Base-by-base conservation (phyloP, 1,140 invertebrate species). In the Hycleus cichorii region DNA sequence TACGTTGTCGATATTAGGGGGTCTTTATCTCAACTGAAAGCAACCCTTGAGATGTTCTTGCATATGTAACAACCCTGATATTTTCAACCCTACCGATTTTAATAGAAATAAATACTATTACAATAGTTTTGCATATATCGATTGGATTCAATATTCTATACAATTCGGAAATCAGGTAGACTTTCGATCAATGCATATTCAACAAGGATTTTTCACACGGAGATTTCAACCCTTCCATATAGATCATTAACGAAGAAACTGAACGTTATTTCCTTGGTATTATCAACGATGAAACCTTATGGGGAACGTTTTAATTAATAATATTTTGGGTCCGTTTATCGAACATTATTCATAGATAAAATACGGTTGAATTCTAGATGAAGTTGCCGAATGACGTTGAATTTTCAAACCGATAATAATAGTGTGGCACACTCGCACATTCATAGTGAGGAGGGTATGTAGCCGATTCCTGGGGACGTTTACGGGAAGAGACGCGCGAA, bases 401-500 rank as follows among this genome's bases (percentile, higher is more conserved):
- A 32, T 5, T 32, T 32, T 1, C 7, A 7, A 32, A 5, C 32
- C 32, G 7, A 32, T 32, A 7, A 32, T 32, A 5, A 7, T 32
- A 32, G 32, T 32, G 18, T 18, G 18, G 18, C 18, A 18, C 18
- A 18, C 18, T 18, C 18, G 44, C 42, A 12, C 46, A 38, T 10
- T 26, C 44, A 12, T 48, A 50, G 52, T 47, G 46, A 24, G 46
- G 24, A 39, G 47, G 53, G 25, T 40, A 44, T 44, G 50, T 40
- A 56, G 53, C 57, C 59, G 64, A 67, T 67, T 65, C 55, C 48
- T 32, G 32, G 51, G 49, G 49, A 50, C 62, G 51, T 58, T 64
- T 64, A 64, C 57, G 51, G 48, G 45, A 5, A 32, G 32, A 32
- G 32, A 32, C 18, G 18, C 18, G 18, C 18, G 18, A 18, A 18